These are phyloP conservation scores for Chiloscyllium punctatum DNA, from an alignment of 2,797 vertebrate species.

Conservation along the genomic window DNA sequence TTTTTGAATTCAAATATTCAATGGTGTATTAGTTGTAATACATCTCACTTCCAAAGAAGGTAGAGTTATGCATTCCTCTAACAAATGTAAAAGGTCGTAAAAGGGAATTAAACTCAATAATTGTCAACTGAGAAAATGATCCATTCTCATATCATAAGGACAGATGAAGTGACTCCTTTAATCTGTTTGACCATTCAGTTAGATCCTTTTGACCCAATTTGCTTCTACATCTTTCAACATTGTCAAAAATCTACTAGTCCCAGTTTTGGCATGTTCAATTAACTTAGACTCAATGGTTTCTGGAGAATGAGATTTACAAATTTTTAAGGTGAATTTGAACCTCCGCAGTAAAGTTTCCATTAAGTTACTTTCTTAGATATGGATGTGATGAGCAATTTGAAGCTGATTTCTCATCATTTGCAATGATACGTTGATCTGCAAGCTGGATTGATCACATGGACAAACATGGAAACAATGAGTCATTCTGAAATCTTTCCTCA, in stretches of 20 bases:
- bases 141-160: background rate
- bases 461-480: background rate
- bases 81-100: background rate
- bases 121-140: background rate
- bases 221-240: background rate
- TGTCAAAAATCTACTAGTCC: background rate
- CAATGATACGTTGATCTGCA: background rate
- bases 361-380: background rate
- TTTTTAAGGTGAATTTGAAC: background rate
- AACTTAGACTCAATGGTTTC: background rate
- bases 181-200: background rate
- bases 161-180: too few species aligned
- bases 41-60: background rate
- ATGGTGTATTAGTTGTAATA: background rate
- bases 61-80: background rate
- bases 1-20: background rate
- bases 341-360: background rate
- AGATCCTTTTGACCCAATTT: background rate
- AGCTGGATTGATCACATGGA: background rate
- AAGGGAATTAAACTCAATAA: background rate
- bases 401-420: background rate
- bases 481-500: background rate
- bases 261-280: background rate
- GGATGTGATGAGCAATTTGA: background rate
- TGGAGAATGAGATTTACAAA: background rate